phyloP scores from a whole-genome alignment of 2,113 vertebrate genomes.

The Rhabdomys dilectus region DNA sequence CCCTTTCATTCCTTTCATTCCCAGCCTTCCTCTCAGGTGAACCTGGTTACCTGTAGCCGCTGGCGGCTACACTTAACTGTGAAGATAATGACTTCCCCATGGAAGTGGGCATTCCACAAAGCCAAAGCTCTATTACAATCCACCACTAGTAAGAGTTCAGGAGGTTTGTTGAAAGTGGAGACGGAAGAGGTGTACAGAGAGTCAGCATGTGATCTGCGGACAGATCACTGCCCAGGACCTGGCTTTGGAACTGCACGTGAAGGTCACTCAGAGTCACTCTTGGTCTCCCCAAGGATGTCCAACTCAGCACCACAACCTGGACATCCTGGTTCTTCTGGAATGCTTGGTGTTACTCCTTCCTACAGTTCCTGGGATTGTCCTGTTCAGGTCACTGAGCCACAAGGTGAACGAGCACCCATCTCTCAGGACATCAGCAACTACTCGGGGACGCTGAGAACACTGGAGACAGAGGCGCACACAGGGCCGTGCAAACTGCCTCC shows the following conservation, averaged over 20 bases:
- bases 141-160: background rate
- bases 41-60: too few species aligned
- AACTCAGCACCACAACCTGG: background rate
- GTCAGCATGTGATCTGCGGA: too few species aligned
- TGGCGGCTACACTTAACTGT: background rate
- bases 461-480: background rate
- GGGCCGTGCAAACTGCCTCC: background rate
- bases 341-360: background rate
- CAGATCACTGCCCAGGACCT: background rate
- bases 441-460: background rate
- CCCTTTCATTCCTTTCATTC: too few species aligned
- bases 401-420: background rate
- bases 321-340: background rate
- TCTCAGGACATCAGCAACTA: background rate
- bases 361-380: background rate
- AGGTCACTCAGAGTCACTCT: background rate
- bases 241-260: too few species aligned
- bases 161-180: background rate
- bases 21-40: too few species aligned
- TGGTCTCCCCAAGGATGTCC: too few species aligned
- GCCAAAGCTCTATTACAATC: background rate
- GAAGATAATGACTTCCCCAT: background rate
- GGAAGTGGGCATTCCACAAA: background rate
- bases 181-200: background rate
- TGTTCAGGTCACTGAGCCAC: background rate